Evolutionary conservation across 2,797 vertebrate genomes (phyloP), one percentile per base, ranked within the genome.

Genomic region (Bradypodion pumilum): DNA sequence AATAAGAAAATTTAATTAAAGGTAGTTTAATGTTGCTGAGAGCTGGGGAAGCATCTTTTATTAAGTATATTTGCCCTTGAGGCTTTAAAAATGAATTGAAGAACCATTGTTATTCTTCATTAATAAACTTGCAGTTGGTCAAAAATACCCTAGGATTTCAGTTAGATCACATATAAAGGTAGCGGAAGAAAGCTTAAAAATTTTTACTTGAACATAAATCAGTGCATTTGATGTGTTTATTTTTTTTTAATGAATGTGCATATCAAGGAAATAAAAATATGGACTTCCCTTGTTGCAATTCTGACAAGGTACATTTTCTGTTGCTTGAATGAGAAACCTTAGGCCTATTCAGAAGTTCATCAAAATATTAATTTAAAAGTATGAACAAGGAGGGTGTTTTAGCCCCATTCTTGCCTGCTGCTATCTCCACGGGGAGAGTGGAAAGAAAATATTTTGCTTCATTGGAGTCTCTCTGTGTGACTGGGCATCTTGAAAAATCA

Each of bases 31-130:
- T 76, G 32, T 76, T 46, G 56, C 72, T 74, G 44, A 72, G 66
- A 72, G 23, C 52, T 75, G 78, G n/a, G 29, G 40, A 29, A 75
- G 9, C 37, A 74, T 52, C 32, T 60, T 84, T 74, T 66, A 81
- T 81, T 86, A 73, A 56, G 78, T 82, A 70, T 77, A 25, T 49
- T n/a, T 35, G n/a, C 29, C 74, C 29, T 70, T 3, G 15, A 29
- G 56, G 68, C 35, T 63, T 56, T 65, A 49, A 73, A 82, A 82
- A 72, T 82, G 65, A 78, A 86, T 86, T 73, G 70, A 81, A 81
- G 19, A 81, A 76, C 29, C 44, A 78, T 32, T 29, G 65, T 52
- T 44, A 42, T 82, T 86, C 59, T 52, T 82, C 62, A 59, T 66
- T 73, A 65, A 70, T 78, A 82, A 82, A 78, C 44, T 7, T 65